Base-by-base conservation (phyloP, 1,140 invertebrate genomes). In the Drosophila nigrodunni region DNA sequence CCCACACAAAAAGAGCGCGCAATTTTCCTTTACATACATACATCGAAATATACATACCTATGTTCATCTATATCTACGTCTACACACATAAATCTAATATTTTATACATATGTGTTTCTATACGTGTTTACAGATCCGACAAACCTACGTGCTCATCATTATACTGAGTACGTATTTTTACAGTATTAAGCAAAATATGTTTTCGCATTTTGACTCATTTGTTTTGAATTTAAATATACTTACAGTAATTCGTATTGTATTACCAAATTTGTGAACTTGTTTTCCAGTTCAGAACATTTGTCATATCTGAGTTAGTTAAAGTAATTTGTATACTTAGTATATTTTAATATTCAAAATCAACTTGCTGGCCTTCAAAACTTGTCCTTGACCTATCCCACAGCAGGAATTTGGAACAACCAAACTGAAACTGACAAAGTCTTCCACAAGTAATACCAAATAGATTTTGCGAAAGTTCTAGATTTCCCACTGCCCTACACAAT, bases 1-100 rank as follows among this genome's bases (percentile, higher is more conserved):
- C 59, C 54, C 54, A 54, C 59, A 62, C 21, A 37, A 46, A 46
- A 88, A 89, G 83, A 88, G 83, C 77, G 78, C 50, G 54, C 55
- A 47, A 61, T 74, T 74, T 90, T 60, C 67, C 64, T 69, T 81
- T 77, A 78, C 80, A 80, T 55, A 49, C 50, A 70, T 58, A 11
- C 25, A 61, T 21, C 18, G 1, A 21, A 21, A 21, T 21, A 21
- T 64, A 55, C 66, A 77, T 25, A 52, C 25, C 52, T 30, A 61
- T 39, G 39, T 46, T 39, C 25, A 30, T 67, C n/a, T 30, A 11
- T 44, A 43, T 21, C 25, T 58, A 46, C 35, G 10, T 64, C 35
- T 54, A 39, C 43, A 58, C 15, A 76, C 35, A 59, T 52, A 57
- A 35, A 41, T 49, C n/a, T 47, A 58, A 58, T 58, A 37, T 68